Base-by-base conservation (phyloP, 2,113 vertebrate species). In the Brachypteracias leptosomus region DNA sequence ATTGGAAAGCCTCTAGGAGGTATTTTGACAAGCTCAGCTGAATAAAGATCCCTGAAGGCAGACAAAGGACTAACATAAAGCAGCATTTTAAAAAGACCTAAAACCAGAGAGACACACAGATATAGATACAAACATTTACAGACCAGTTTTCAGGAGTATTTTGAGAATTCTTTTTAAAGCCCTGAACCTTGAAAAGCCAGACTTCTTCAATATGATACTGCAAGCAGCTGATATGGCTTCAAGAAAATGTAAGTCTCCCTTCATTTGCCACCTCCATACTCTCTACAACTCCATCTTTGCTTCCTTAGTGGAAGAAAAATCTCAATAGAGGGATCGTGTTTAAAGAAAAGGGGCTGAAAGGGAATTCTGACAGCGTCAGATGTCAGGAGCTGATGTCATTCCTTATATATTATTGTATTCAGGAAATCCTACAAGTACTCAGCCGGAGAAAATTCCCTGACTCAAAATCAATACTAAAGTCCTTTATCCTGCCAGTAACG, bases 381-480 rank as follows among this genome's bases (percentile, higher is more conserved):
- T 66, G 46, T 92, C 88, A 84, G 52, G 76, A 84, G 57, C 47
- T 87, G 66, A 75, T 90, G 81, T 47, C 72, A 52, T 75, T 90
- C 67, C 61, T 65, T 83, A 93, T 54, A 65, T 72, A 75, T 89
- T 91, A 91, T 55, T 89, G 57, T 78, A 94, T 88, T 81, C 88
- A 95, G 87, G 88, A 95, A 89, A 91, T 84, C 57, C 85, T 80
- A 52, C 80, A 55, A 93, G 87, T 89, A 74, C 80, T 83, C 79
- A 71, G 72, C 57, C 38, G 22, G 29, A 95, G 88, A 90, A 96
- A 96, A 94, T 76, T 94, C 88, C 52, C 42, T 90, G 77, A 96
- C 96, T 96, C 97, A 98, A 98, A 98, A 96, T 97, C 94, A 95
- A 94, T 94, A 84, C 61, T 24, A 7, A 94, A 97, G 93, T 96